Evolutionary conservation across 2,888 invertebrate species (phyloP), one percentile per base, ranked within the genome.

Genomic region (Caenorhabditis panamensis): DNA sequence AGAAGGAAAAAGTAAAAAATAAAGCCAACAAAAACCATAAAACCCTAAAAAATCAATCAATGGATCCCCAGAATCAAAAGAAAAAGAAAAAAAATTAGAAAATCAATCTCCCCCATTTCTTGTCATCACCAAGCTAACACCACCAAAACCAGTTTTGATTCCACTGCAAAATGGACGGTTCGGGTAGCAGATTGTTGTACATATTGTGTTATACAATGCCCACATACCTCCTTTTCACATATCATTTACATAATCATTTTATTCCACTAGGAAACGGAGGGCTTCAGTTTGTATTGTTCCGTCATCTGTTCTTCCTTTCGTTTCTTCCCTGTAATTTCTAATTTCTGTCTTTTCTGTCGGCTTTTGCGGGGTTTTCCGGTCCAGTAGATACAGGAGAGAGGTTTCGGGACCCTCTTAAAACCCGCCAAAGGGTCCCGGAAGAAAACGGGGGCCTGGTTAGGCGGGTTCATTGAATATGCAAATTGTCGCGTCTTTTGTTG

Each of bases 201-300:
- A 66, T 51, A 51, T 47, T 73, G 64, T 72, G 63, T 63, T 66
- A 66, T 59, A 66, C 56, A 61, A n/a, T 51, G 36, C 16, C 62
- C 36, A 53, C 18, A 31, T 58, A 9, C 54, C 31, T 68, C 22
- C 44, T 49, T 62, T 53, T 61, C 58, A 68, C 63, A 63, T 68
- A 68, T 58, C 68, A 63, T 63, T 77, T 68, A 59, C 77, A 69
- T 69, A 58, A 61, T 77, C 56, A 69, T 68, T 77, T 59, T 28
- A 56, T 69, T 63, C 28, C 36, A 9, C n/a, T 63, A 2, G 18
- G 47, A 36, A 11, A 36, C 6, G 11, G 36, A 36, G 36, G 11
- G 36, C n/a, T n/a, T n/a, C n/a, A n/a, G n/a, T n/a, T n/a, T n/a
- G n/a, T n/a, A n/a, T n/a, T n/a, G n/a, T 31, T 31, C 31, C 31